phyloP scores from a whole-genome alignment of 2,888 invertebrate species.

The Volucella inanis region DNA sequence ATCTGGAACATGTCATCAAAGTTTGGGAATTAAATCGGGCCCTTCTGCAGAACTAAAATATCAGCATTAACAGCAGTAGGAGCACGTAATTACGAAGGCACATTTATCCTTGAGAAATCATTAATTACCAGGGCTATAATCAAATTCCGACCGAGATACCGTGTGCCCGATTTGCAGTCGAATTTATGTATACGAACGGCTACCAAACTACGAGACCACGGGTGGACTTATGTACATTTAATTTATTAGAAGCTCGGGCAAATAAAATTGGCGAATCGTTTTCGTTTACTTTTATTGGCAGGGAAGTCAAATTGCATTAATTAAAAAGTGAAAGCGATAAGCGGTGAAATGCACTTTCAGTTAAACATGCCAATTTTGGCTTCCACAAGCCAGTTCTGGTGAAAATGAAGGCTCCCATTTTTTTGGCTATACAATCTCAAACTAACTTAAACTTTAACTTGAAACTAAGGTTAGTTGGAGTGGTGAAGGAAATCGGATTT shows the following conservation, averaged over 20 bases:
- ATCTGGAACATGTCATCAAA: conserved; percentile 51
- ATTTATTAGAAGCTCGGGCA: neutral
- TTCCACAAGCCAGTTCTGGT: neutral
- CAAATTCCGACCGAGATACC: neutral
- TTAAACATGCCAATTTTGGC: neutral
- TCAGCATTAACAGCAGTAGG: conserved; percentile 4
- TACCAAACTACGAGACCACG: too few species aligned
- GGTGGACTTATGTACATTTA: too few species aligned
- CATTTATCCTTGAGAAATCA: conserved; percentile 16
- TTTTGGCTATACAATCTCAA: too few species aligned
- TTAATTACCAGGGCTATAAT: conserved; percentile 23
- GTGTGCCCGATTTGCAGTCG: neutral
- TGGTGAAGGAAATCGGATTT: too few species aligned
- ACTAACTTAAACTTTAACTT: too few species aligned
- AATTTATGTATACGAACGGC: neutral
- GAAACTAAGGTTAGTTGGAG: too few species aligned
- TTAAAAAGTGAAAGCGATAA: neutral
- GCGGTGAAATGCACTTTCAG: neutral
- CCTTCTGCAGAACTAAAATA: neutral
- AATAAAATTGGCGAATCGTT: neutral
- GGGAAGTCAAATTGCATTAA: neutral
- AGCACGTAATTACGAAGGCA: conserved; percentile 42
- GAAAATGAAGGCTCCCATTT: too few species aligned
- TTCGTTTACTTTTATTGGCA: neutral
- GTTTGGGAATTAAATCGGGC: conserved; percentile 56